phyloP scores from a whole-genome alignment of 2,113 vertebrate species.

The Boulengeromyrus knoepffleri region DNA sequence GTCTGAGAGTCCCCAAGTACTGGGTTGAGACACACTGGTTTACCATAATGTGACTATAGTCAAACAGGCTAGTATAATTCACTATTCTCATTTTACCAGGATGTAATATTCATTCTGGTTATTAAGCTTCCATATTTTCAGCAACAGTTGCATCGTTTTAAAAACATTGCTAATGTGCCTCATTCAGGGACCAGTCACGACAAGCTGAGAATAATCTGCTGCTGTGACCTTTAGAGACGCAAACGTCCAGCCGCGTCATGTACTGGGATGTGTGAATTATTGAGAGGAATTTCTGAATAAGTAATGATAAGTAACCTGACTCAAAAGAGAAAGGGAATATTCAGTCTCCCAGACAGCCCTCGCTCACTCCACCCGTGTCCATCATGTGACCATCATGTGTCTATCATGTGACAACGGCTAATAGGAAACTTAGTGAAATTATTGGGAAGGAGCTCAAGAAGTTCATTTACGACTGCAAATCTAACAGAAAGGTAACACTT shows the following conservation, averaged over 20 bases:
- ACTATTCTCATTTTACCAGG: neutral
- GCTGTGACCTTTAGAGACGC: neutral
- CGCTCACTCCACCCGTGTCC: neutral
- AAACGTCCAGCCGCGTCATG: neutral
- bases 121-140: neutral
- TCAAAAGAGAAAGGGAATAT: slow-evolving; percentile 31
- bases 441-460: neutral
- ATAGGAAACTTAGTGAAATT: neutral
- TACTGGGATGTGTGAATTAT: neutral
- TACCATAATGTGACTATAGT: neutral
- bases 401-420: neutral
- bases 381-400: neutral
- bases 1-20: neutral
- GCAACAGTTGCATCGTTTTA: neutral
- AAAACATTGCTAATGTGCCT: neutral
- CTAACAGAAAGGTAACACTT: neutral
- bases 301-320: neutral
- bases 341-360: slow-evolving; percentile 58
- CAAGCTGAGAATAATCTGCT: neutral
- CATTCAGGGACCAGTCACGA: neutral
- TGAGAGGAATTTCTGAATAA: slow-evolving; percentile 13
- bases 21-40: neutral
- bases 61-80: neutral
- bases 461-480: neutral
- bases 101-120: neutral